phyloP scores from a whole-genome alignment of 2,888 invertebrate genomes.

The Macrophya annulata region DNA sequence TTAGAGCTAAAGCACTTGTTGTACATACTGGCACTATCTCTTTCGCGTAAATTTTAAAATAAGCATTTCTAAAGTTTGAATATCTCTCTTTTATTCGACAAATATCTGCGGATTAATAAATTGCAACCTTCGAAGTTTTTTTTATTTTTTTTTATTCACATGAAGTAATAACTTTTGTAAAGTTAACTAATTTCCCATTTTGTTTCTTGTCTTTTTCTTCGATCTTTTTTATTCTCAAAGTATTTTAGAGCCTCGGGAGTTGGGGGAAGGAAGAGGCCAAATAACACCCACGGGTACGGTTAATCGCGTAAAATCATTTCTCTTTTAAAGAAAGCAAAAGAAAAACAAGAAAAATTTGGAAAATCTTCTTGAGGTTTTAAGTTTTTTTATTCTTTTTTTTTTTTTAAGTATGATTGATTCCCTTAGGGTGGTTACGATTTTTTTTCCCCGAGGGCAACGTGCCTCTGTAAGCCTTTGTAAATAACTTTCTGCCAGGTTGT shows the following conservation, averaged over 20 bases:
- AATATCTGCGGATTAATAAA: conserved; percentile 10
- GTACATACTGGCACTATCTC: neutral
- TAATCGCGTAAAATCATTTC: conserved; percentile 49
- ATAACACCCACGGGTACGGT: conserved; percentile 35
- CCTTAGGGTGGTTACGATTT: neutral
- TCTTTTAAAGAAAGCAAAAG: neutral
- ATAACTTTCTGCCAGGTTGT: conserved; percentile 24
- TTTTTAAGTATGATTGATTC: conserved; percentile 52
- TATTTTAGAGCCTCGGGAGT: neutral
- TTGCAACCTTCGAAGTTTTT: neutral
- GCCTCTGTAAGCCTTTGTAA: conserved; percentile 36
- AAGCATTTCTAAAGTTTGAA: neutral
- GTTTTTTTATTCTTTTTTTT: conserved; percentile 39
- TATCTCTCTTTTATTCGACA: conserved; percentile 1
- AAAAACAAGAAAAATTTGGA: conserved; percentile 4
- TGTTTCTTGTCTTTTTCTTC: neutral
- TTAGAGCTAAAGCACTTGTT: conserved; percentile 24
- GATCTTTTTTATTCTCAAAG: neutral
- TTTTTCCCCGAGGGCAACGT: neutral
- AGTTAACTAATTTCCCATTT: conserved; percentile 3
- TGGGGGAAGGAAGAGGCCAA: neutral
- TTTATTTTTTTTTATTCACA: neutral
- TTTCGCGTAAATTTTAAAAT: neutral
- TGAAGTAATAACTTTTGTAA: neutral
- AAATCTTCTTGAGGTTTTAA: conserved; percentile 12